Base-by-base conservation (phyloP, 2,888 invertebrate species). In the Cataglyphis albicans region DNA sequence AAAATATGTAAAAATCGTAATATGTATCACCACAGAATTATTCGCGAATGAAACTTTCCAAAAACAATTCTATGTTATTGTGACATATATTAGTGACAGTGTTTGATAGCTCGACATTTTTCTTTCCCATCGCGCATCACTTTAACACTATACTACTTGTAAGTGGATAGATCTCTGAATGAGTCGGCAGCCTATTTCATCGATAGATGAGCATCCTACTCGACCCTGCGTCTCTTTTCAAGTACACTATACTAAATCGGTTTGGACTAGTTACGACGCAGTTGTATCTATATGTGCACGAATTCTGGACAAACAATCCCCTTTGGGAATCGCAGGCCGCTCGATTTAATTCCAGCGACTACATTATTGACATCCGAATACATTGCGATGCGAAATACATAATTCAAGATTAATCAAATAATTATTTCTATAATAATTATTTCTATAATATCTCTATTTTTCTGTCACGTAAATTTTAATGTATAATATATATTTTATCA, bases 201-300 rank as follows among this genome's bases (percentile, higher is more conserved):
- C 89, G 86, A 87, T 88, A 82, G 64, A 63, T 73, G 61, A 75
- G 15, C 72, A 83, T 72, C 10, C 41, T 78, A 38, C 25, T 44
- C 73, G 80, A 86, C 85, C 82, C 78, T 82, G 83, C 29, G 10
- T 57, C 41, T 84, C 83, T 84, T 88, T 86, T 87, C 85, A 89
- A 88, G 87, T 86, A 75, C 86, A 85, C 78, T 75, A 83, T 85
- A 88, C 88, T 87, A 87, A 88, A 87, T 88, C 78, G 82, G 83
- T 87, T 81, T 82, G 72, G 35, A 74, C 52, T 80, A 65, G 32
- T 57, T 52, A 38, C 84, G 73, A 63, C 82, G 73, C 80, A 65
- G 81, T 84, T 84, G 4, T 9, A n/a, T 55, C 32, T 59, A 63
- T 64, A 63, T 75, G 82, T 68, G 15, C 63, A 67, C 48, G 81